These are phyloP conservation scores for Danionella cerebrum DNA, from an alignment of 2,113 vertebrate genomes.

Conservation along the genomic window DNA sequence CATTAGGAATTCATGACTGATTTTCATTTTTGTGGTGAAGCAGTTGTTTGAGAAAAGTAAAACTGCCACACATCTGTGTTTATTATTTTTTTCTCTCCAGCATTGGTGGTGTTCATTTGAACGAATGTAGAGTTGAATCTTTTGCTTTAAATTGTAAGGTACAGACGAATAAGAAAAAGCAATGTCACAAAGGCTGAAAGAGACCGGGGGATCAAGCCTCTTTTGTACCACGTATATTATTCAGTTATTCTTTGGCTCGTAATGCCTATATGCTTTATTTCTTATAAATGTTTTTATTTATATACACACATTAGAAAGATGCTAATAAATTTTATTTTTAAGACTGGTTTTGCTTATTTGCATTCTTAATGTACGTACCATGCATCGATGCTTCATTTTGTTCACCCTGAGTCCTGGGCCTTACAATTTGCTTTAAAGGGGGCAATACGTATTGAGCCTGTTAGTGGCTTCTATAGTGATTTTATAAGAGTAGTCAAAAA, in stretches of 20 bases:
- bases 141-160: constrained; percentile 61
- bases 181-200: constrained; percentile 48
- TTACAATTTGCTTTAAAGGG: no score
- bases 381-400: no score
- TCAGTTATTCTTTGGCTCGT: constrained; percentile 77
- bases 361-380: neutral
- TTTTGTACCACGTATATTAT: constrained; percentile 79
- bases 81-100: constrained; percentile 35
- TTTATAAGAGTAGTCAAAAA: no score
- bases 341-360: constrained; percentile 65
- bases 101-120: constrained; percentile 59
- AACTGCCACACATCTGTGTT: constrained; percentile 59
- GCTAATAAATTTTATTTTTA: constrained; percentile 87
- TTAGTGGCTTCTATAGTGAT: no score
- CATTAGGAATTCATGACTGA: neutral
- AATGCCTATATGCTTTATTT: constrained; percentile 73
- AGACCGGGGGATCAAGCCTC: constrained; percentile 56
- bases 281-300: constrained; percentile 80
- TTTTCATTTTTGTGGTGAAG: constrained; percentile 49
- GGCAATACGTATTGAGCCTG: no score
- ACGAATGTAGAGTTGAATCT: constrained; percentile 76
- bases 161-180: constrained; percentile 68
- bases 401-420: no score
- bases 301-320: constrained; percentile 75
- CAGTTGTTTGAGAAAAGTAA: constrained; percentile 53